Percentiles rank a stretch among this genome's conserved stretches.
phyloP scores from a whole-genome alignment of 1,140 invertebrate genomes.

The Pinna nobilis region DNA sequence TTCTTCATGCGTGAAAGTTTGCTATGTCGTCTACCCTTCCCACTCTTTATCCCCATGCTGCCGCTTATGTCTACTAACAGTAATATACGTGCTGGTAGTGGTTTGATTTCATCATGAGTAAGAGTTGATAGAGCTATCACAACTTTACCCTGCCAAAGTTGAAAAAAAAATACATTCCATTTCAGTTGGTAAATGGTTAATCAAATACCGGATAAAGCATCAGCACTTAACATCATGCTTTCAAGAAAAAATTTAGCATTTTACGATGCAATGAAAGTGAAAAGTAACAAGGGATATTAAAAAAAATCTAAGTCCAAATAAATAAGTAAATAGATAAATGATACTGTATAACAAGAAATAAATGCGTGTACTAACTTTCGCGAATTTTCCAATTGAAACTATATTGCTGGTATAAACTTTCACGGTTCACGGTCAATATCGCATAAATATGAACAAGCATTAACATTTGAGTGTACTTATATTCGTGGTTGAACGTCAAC shows the following conservation, averaged over 20 bases:
- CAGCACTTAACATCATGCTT: background rate
- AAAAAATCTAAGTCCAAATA: background rate
- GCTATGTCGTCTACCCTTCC: slow-evolving; percentile 32
- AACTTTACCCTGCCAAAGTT: slow-evolving; percentile 26
- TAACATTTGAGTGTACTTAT: too few relatives aligned
- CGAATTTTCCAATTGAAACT: too few relatives aligned
- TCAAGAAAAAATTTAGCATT: background rate
- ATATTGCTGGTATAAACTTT: too few relatives aligned
- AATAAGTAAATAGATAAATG: too few relatives aligned
- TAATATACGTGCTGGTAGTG: slow-evolving; percentile 44
- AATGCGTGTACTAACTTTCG: too few relatives aligned
- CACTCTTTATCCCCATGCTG: slow-evolving; percentile 55
- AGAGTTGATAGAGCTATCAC: slow-evolving; percentile 48
- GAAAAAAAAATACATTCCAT: slow-evolving; percentile 2
- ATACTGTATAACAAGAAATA: too few relatives aligned
- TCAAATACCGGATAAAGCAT: background rate
- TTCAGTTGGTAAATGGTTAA: background rate
- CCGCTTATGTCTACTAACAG: slow-evolving; percentile 55
- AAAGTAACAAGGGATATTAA: background rate
- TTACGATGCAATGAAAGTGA: background rate
- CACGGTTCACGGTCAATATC: too few relatives aligned
- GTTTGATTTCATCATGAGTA: slow-evolving; percentile 27
- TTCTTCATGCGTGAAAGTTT: slow-evolving; percentile 51
- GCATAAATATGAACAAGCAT: background rate
- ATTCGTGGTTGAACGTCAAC: too few relatives aligned